Conservation (phyloP, 2,113 vertebrate species). For the Boulengeromyrus knoepffleri region DNA sequence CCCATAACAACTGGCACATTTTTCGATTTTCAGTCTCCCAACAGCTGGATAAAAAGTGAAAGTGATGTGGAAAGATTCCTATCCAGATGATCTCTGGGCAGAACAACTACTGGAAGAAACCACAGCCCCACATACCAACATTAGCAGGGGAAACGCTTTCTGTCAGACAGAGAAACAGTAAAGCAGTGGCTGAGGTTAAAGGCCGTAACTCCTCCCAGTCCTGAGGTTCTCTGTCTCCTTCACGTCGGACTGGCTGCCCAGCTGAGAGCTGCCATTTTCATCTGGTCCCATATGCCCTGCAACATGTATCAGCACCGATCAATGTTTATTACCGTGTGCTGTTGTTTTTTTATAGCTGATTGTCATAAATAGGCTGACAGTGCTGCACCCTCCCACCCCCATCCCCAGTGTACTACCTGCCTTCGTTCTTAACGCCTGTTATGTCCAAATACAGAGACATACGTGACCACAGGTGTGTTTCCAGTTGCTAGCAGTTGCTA, state of each 20-base stretch:
- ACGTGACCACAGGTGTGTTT: neutral
- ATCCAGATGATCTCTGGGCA: neutral
- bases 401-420: neutral
- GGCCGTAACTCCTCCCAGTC: neutral
- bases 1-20: neutral
- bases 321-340: neutral
- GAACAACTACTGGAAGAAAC: neutral
- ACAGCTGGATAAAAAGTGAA: neutral
- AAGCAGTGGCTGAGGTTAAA: neutral
- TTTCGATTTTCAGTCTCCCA: neutral
- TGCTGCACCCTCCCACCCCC: neutral
- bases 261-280: neutral
- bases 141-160: neutral
- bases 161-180: neutral
- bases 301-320: neutral
- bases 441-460: neutral
- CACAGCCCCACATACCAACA: neutral
- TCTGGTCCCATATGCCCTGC: neutral
- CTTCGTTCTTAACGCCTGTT: neutral
- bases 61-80: neutral
- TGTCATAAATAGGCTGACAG: neutral
- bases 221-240: neutral
- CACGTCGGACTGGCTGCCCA: neutral
- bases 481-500: neutral
- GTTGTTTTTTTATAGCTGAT: neutral